phyloP scores from a whole-genome alignment of 2,888 invertebrate species.

The Melanotus villosus region DNA sequence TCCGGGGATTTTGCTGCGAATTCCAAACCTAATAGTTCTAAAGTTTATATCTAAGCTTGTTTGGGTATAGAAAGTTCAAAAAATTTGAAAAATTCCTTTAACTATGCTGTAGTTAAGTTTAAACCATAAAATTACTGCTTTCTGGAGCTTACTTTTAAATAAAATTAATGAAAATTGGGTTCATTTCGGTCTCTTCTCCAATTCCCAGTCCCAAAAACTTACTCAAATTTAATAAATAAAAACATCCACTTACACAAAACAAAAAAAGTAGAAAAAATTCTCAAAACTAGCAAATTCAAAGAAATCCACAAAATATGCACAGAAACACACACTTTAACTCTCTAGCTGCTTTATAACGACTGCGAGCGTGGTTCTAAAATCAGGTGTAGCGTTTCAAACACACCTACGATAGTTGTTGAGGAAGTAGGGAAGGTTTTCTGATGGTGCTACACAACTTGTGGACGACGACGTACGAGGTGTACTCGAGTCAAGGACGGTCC shows the following conservation, averaged over 20 bases:
- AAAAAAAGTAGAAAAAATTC: background rate
- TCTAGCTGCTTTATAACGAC: slow-evolving; percentile 16
- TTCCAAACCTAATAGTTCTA: too few relatives aligned
- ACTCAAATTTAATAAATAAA: background rate
- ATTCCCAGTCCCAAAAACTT: too few relatives aligned
- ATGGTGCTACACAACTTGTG: slow-evolving; percentile 2
- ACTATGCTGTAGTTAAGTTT: too few relatives aligned
- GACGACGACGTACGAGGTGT: background rate
- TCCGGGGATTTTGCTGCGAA: too few relatives aligned
- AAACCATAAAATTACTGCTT: too few relatives aligned
- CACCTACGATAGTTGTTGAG: slow-evolving; percentile 22
- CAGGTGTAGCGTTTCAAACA: slow-evolving; percentile 19
- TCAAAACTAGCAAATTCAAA: too few relatives aligned
- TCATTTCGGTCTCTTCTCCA: too few relatives aligned
- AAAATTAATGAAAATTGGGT: too few relatives aligned
- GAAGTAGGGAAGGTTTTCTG: slow-evolving; percentile 20
- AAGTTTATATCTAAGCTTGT: too few relatives aligned
- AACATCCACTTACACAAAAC: background rate
- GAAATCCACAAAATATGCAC: slow-evolving; percentile 10
- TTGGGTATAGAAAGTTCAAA: too few relatives aligned
- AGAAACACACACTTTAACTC: slow-evolving; percentile 17
- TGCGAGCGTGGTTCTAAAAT: slow-evolving; percentile 12
- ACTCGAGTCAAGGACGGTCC: slow-evolving; percentile 4
- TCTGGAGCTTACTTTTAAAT: too few relatives aligned
- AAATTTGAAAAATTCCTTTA: too few relatives aligned